Conservation (phyloP, 2,888 invertebrate species). For the Troglohyphantes excavatus region DNA sequence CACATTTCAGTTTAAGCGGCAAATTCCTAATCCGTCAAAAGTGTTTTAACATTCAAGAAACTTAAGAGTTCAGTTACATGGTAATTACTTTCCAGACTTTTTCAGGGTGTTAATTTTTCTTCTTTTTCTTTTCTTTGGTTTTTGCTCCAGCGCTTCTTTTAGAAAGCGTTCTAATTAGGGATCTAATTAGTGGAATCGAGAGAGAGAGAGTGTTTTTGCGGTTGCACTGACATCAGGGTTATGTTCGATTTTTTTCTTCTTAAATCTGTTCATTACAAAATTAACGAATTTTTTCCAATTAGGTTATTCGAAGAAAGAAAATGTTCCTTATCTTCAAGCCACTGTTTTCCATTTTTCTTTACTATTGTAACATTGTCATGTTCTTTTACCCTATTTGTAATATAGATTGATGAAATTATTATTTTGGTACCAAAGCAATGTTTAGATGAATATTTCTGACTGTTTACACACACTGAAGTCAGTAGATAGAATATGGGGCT, state of each 20-base stretch:
- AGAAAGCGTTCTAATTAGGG: slow-evolving; percentile 37
- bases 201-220: slow-evolving; percentile 30
- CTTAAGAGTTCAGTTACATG: slow-evolving; percentile 21
- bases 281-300: background rate
- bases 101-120: background rate
- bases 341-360: too few relatives aligned
- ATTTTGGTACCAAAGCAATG: too few relatives aligned
- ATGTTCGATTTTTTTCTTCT: slow-evolving; percentile 1
- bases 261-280: background rate
- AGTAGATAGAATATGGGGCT: too few relatives aligned
- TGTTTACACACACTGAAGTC: too few relatives aligned
- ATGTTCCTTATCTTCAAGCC: too few relatives aligned
- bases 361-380: too few relatives aligned
- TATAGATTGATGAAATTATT: too few relatives aligned
- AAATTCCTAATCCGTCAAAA: slow-evolving; percentile 36
- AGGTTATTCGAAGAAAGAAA: background rate
- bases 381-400: too few relatives aligned
- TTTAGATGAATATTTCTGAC: too few relatives aligned
- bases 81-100: slow-evolving; percentile 19
- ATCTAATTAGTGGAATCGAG: slow-evolving; percentile 40
- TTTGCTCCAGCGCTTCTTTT: slow-evolving; percentile 27
- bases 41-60: slow-evolving; percentile 4
- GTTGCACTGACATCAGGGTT: background rate
- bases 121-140: background rate
- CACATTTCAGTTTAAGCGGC: too few relatives aligned